A percentile compares a stretch with the other conserved stretches of the same genome.
Evolutionary conservation across 2,888 invertebrate species (phyloP).

Genomic region (Eilema sororculum): DNA sequence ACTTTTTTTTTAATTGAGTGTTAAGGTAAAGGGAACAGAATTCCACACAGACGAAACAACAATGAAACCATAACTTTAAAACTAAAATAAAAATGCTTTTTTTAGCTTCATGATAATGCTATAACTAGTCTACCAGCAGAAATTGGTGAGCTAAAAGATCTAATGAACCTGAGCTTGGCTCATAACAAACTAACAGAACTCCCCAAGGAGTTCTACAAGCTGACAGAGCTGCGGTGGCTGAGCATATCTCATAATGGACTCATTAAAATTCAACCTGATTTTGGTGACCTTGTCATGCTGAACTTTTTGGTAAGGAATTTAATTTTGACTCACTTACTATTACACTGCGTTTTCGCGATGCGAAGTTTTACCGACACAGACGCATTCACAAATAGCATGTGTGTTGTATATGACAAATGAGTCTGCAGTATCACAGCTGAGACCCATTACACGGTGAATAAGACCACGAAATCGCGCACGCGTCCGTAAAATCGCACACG

Average conservation of each 20-base stretch:
- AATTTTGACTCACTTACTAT: not conserved
- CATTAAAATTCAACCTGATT: conserved; percentile 88
- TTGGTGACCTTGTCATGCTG: conserved; percentile 93
- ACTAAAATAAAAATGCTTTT: conserved; percentile 19
- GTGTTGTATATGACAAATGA: too few relatives aligned
- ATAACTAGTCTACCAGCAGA: conserved; percentile 90
- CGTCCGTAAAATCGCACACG: too few relatives aligned
- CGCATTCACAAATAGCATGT: too few relatives aligned
- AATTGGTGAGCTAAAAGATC: conserved; percentile 90
- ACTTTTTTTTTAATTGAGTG: too few relatives aligned
- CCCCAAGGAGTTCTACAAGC: conserved; percentile 89
- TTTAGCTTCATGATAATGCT: conserved; percentile 94
- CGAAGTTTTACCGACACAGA: too few relatives aligned
- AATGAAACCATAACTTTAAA: not conserved
- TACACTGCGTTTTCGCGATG: too few relatives aligned
- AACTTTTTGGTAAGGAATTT: conserved; percentile 73
- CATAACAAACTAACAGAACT: conserved; percentile 89
- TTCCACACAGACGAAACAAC: too few relatives aligned
- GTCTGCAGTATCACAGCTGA: too few relatives aligned
- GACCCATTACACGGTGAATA: too few relatives aligned
- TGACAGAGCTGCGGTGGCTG: conserved; percentile 90
- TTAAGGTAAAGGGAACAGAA: too few relatives aligned
- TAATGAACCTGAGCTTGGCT: conserved; percentile 90
- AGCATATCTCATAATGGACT: conserved; percentile 92
- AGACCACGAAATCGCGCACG: too few relatives aligned